These are phyloP conservation scores for Parazoanthus atlanticus DNA, from an alignment of 92 coral and sea anemone genomes.

Conservation along the genomic window DNA sequence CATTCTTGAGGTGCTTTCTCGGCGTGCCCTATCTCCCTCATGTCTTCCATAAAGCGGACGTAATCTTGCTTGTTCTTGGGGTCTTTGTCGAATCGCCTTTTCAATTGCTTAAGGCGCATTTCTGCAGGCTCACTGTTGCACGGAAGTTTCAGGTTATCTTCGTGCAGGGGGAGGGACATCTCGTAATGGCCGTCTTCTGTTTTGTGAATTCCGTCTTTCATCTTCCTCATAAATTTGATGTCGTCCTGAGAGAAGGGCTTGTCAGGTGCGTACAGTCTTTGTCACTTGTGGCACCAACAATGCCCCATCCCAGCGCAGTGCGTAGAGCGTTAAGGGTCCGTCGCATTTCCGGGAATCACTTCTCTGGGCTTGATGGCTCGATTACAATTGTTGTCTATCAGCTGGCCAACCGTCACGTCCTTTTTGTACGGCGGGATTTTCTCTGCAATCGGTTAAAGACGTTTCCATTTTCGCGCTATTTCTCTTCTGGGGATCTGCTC, in stretches of 20 bases:
- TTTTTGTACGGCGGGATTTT: conserved; percentile 53
- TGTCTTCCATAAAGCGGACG: neutral
- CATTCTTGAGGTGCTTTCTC: neutral
- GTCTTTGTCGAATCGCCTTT: conserved; percentile 39
- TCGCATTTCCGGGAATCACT: neutral
- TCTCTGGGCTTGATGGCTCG: neutral
- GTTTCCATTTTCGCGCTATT: conserved; percentile 53
- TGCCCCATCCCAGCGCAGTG: neutral
- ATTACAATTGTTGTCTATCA: conserved; percentile 1
- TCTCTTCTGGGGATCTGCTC: conserved; percentile 67
- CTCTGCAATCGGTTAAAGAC: conserved; percentile 53
- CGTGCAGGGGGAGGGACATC: conserved; percentile 58
- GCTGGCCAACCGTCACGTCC: conserved; percentile 30
- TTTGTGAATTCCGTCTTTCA: conserved; percentile 31
- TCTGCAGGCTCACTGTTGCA: conserved; percentile 51
- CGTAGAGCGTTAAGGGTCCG: neutral
- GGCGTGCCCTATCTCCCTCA: neutral
- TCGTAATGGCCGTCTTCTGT: conserved; percentile 55
- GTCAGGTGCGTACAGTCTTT: neutral
- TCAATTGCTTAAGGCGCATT: conserved; percentile 33
- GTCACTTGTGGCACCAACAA: neutral
- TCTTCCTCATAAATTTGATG: conserved; percentile 40
- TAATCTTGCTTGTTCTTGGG: conserved; percentile 47
- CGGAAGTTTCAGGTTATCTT: conserved; percentile 39
- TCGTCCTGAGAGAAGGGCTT: conserved; percentile 54